A percentile compares a stretch with the other conserved stretches of the same genome.
These are phyloP conservation scores for Gobio gobio DNA, from an alignment of 2,113 vertebrate genomes.

Conservation along the genomic window DNA sequence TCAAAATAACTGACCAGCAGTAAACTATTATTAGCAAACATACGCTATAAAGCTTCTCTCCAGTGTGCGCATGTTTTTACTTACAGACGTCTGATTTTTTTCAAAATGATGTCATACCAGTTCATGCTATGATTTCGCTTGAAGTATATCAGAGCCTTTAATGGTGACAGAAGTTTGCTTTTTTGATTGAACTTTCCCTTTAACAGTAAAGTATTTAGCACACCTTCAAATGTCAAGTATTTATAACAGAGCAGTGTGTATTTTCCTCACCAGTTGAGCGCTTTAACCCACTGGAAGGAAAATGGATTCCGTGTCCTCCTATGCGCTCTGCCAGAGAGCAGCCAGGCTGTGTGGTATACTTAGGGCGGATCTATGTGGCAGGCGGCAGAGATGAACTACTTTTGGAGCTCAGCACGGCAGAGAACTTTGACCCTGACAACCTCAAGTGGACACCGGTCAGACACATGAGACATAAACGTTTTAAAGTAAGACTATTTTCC, in stretches of 20 bases:
- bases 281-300: constrained; percentile 67
- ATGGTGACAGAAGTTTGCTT: too few relatives aligned
- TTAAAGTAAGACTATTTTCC: constrained; percentile 58
- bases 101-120: too few relatives aligned
- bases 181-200: too few relatives aligned
- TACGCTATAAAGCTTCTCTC: too few relatives aligned
- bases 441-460: constrained; percentile 67
- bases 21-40: too few relatives aligned
- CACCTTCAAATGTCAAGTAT: neutral
- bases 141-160: too few relatives aligned
- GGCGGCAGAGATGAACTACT: constrained; percentile 69
- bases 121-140: too few relatives aligned
- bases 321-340: constrained; percentile 69
- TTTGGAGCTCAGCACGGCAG: constrained; percentile 65
- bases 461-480: constrained; percentile 69
- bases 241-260: neutral
- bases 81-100: too few relatives aligned
- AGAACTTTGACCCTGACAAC: constrained; percentile 67
- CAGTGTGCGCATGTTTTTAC: too few relatives aligned
- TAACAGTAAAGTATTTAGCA: neutral
- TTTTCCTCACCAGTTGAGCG: constrained; percentile 68
- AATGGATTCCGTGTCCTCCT: constrained; percentile 65
- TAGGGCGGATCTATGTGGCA: constrained; percentile 67
- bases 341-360: constrained; percentile 65
- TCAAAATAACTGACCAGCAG: too few relatives aligned